A percentile compares a stretch with the other conserved stretches of the same genome.
Evolutionary conservation across 2,888 invertebrate genomes (phyloP).

Genomic region (Ypsolopha scabrella): DNA sequence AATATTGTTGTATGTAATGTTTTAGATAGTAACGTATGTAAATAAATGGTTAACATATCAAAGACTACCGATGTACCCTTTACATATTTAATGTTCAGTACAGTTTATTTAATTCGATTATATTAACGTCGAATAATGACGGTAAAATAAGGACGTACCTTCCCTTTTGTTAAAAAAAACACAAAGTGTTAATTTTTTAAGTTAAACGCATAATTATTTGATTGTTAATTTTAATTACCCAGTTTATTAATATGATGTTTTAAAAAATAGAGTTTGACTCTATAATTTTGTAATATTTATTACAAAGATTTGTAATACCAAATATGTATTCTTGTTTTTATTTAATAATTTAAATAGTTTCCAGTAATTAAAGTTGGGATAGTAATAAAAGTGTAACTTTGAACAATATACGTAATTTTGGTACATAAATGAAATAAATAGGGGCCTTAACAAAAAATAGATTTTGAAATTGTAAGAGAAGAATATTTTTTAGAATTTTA

Average conservation of each 20-base stretch:
- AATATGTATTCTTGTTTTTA: constrained; percentile 53
- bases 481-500: constrained; percentile 48
- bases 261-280: constrained; percentile 53
- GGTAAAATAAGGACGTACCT: constrained; percentile 24
- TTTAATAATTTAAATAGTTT: constrained; percentile 55
- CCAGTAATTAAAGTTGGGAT: constrained; percentile 13
- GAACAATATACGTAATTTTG: constrained; percentile 57
- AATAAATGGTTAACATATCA: constrained; percentile 41
- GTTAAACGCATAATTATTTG: constrained; percentile 32
- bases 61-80: constrained; percentile 24
- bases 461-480: constrained; percentile 32
- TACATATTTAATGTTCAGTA: constrained; percentile 24
- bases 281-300: constrained; percentile 34
- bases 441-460: constrained; percentile 47
- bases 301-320: constrained; percentile 57
- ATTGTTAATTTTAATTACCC: constrained; percentile 37
- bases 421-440: constrained; percentile 31
- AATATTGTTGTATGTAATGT: constrained; percentile 52
- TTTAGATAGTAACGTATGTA: constrained; percentile 32
- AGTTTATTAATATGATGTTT: constrained; percentile 30
- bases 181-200: constrained; percentile 47
- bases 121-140: constrained; percentile 30
- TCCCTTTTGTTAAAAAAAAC: constrained; percentile 41
- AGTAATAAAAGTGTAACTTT: constrained; percentile 16
- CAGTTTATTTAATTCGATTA: background rate